phyloP scores from a whole-genome alignment of 2,113 vertebrate genomes.

The Myrmecobius fasciatus region DNA sequence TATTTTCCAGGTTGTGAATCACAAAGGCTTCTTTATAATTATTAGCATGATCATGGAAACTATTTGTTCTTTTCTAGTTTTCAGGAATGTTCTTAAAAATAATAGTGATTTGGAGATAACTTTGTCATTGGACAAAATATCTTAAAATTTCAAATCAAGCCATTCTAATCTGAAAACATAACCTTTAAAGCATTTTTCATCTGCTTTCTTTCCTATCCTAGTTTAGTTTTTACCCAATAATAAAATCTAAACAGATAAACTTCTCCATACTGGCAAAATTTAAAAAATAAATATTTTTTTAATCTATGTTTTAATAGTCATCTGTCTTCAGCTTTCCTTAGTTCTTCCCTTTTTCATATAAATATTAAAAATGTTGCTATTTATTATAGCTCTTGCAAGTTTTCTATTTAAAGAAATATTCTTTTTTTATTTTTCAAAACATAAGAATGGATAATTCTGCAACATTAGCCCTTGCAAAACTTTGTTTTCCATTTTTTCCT shows the following conservation, averaged over 20 bases:
- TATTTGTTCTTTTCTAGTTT: neutral
- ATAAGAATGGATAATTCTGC: too few species aligned
- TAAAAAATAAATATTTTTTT: slow-evolving; percentile 24
- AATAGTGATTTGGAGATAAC: neutral
- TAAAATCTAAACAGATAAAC: neutral
- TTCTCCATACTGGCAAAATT: slow-evolving; percentile 32
- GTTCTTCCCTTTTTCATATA: neutral
- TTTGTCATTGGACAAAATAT: neutral
- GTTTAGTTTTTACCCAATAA: neutral
- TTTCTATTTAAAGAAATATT: slow-evolving; percentile 41
- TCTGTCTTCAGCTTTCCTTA: slow-evolving; percentile 16
- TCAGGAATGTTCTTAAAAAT: neutral
- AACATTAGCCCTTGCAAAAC: too few species aligned
- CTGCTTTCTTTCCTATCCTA: neutral
- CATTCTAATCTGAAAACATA: neutral
- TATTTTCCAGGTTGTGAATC: neutral
- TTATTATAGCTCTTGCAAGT: slow-evolving; percentile 35
- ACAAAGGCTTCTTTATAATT: neutral
- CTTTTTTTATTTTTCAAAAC: too few species aligned
- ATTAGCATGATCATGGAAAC: neutral
- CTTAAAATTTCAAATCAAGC: neutral
- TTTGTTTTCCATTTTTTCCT: too few species aligned
- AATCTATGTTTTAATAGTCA: slow-evolving; percentile 44
- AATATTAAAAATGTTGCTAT: slow-evolving; percentile 17
- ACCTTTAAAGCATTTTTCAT: neutral